Percentiles rank a stretch among this genome's conserved stretches.
Conservation (phyloP, 2,113 vertebrate species). For the Gopherus flavomarginatus region DNA sequence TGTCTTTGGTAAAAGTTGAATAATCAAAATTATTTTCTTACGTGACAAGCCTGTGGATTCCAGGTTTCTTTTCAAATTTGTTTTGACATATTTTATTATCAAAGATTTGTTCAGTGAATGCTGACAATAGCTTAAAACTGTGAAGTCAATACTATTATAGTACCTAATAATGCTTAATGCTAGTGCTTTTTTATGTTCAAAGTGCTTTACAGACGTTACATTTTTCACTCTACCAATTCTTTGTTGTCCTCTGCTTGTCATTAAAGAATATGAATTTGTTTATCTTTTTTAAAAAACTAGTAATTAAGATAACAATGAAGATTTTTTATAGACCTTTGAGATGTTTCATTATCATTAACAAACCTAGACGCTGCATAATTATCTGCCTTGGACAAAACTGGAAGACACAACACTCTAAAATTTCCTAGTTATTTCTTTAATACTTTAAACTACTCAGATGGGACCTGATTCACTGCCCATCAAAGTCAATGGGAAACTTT, state of each 20-base stretch:
- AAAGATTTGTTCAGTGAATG: background rate
- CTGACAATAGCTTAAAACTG: background rate
- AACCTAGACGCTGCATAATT: background rate
- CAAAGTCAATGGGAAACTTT: background rate
- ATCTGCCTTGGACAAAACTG: background rate
- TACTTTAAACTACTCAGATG: background rate
- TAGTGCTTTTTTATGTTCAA: background rate
- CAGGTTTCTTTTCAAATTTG: background rate
- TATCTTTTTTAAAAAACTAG: background rate
- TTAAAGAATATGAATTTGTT: background rate
- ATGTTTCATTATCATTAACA: background rate
- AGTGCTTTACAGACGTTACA: background rate
- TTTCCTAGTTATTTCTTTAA: background rate
- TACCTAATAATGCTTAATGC: background rate
- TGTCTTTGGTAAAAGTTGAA: background rate
- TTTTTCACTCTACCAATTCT: background rate
- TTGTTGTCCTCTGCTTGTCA: background rate
- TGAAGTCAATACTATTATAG: background rate
- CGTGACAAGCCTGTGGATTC: background rate
- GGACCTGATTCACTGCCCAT: background rate
- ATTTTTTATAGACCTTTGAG: background rate
- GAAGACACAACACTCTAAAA: conserved; percentile 12
- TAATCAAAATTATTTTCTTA: background rate
- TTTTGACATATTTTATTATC: background rate
- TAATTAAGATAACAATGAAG: background rate